These are phyloP conservation scores for Lutjanus argentimaculatus DNA, from an alignment of 2,797 vertebrate species.

Conservation along the genomic window DNA sequence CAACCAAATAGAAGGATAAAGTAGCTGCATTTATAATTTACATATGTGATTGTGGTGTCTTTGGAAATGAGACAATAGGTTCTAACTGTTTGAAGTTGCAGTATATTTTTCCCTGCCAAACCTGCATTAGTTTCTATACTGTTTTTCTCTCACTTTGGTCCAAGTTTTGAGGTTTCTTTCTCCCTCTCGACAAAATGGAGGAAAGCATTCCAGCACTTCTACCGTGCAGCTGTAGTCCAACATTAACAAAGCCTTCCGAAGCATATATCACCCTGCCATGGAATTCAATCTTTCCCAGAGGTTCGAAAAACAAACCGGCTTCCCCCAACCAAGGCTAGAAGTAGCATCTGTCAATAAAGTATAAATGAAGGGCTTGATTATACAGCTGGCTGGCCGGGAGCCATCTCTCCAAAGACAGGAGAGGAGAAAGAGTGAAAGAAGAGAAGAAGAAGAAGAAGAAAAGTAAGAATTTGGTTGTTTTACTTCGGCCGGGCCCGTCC, in stretches of 20 bases:
- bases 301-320: conserved; percentile 79
- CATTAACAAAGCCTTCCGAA: conserved; percentile 76
- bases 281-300: conserved; percentile 79
- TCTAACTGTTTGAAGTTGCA: not conserved
- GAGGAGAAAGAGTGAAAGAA: conserved; percentile 57
- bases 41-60: not conserved
- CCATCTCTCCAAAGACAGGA: conserved; percentile 74
- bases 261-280: conserved; percentile 74
- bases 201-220: conserved; percentile 54
- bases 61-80: not conserved
- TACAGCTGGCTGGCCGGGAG: conserved; percentile 84
- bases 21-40: not conserved
- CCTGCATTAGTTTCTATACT: conserved; percentile 23
- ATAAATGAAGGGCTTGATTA: conserved; percentile 84
- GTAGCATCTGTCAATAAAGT: conserved; percentile 88
- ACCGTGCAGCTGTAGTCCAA: conserved; percentile 73
- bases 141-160: conserved; percentile 30
- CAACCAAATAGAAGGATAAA: not conserved
- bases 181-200: conserved; percentile 57
- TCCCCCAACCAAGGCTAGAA: conserved; percentile 73
- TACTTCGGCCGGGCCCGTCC: conserved; percentile 78
- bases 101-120: conserved; percentile 13
- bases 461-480: conserved; percentile 82
- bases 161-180: conserved; percentile 40
- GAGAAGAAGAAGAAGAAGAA: conserved; percentile 56